Evolutionary conservation across 2,797 vertebrate genomes (phyloP).

Genomic region (Phalanger gymnotis): DNA sequence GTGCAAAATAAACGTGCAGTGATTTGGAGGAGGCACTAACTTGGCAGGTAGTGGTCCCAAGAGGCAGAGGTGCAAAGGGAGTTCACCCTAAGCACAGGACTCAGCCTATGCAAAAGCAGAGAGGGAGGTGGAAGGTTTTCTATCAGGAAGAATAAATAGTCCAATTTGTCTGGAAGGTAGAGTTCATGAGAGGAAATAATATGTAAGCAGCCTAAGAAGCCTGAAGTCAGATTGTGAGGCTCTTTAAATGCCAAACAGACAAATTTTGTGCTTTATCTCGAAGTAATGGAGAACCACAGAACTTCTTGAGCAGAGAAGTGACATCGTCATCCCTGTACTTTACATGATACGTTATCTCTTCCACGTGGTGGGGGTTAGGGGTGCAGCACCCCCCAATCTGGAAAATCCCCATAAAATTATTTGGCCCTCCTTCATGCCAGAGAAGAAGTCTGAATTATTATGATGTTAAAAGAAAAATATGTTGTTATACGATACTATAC

Average conservation of each 20-base stretch:
- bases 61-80: background rate
- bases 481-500: background rate
- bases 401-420: background rate
- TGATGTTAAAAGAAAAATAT: background rate
- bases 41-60: background rate
- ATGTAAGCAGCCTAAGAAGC: background rate
- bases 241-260: background rate
- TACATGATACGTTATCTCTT: background rate
- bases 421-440: background rate
- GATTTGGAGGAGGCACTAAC: background rate
- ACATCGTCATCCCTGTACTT: background rate
- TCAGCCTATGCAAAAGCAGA: background rate
- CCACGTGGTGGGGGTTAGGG: background rate
- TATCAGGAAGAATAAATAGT: background rate
- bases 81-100: background rate
- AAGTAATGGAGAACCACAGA: background rate
- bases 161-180: background rate
- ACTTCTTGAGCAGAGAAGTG: background rate
- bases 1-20: background rate
- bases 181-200: background rate
- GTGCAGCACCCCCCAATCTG: background rate
- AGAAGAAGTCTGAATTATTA: background rate
- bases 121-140: background rate
- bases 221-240: background rate
- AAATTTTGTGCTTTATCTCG: background rate